Base-by-base conservation (phyloP, 2,888 invertebrate genomes). In the Bimastos eiseni region DNA sequence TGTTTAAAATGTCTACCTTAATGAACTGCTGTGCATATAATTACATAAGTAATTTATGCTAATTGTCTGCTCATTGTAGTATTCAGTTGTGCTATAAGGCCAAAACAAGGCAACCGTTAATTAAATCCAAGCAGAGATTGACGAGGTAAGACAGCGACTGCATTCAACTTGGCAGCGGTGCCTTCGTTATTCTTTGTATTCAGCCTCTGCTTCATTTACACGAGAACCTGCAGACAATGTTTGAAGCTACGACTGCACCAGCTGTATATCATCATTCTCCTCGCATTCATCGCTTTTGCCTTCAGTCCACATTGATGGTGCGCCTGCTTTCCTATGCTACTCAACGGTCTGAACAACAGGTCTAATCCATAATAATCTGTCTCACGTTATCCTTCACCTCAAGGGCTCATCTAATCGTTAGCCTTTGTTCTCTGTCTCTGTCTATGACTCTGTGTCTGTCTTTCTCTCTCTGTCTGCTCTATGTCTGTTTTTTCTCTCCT, bases 301-400 rank as follows among this genome's bases (percentile, higher is more conserved):
- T n/a, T 8, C 70, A n/a, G 30, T n/a, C n/a, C n/a, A n/a, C 30
- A 11, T 55, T 70, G 30, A 17, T n/a, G 30, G 30, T n/a, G 70
- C 70, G 6, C 8, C 70, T 70, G 30, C n/a, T 70, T 70, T 70
- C 70, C 70, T 70, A n/a, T 8, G 13, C 11, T n/a, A 8, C 70
- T 49, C 24, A 6, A 11, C 49, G 49, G 3, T 49, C 24, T 70
- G 30, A 70, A 70, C 30, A 70, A 70, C 0, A 70, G 70, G n/a
- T n/a, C 8, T 70, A 70, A 70, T 70, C 70, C 70, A 70, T 70
- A 70, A n/a, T 70, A 30, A 70, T 70, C n/a, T 70, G 70, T 70
- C 70, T 70, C 30, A 70, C n/a, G 70, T 70, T 70, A n/a, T 70
- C 70, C 70, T 70, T 70, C 49, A 49, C 70, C 70, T 70, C 70